These are phyloP conservation scores for Drosophila cracens DNA, from an alignment of 2,888 invertebrate genomes.

Conservation along the genomic window DNA sequence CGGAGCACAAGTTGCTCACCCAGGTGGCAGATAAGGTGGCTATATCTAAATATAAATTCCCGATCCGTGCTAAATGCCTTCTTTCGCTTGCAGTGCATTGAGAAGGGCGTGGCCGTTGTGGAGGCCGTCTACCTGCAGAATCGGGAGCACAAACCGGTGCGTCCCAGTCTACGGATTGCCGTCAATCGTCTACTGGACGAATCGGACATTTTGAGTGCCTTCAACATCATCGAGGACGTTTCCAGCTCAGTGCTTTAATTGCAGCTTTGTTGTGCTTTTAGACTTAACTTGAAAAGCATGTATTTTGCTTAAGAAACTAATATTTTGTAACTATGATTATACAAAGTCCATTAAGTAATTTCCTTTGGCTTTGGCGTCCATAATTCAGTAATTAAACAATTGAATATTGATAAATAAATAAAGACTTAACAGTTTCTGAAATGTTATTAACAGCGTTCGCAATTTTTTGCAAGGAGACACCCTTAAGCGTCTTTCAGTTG, in stretches of 20 bases:
- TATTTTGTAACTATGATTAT: slow-evolving; percentile 22
- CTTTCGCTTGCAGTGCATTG: slow-evolving; percentile 86
- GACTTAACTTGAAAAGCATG: slow-evolving; percentile 23
- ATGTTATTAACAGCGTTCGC: not conserved
- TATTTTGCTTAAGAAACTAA: slow-evolving; percentile 3
- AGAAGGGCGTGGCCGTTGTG: slow-evolving; percentile 89
- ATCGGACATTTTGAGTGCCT: slow-evolving; percentile 87
- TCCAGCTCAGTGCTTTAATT: slow-evolving; percentile 81
- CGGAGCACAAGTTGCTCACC: slow-evolving; percentile 87
- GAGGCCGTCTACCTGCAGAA: slow-evolving; percentile 89
- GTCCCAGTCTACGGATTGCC: slow-evolving; percentile 90
- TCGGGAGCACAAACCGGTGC: slow-evolving; percentile 88
- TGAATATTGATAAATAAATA: not conserved
- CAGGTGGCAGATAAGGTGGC: slow-evolving; percentile 87
- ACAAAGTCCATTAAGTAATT: slow-evolving; percentile 6
- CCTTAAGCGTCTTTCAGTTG: not conserved
- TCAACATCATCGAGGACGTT: slow-evolving; percentile 84
- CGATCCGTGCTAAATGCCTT: not conserved
- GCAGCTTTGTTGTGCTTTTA: not conserved
- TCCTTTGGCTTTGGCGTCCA: not conserved
- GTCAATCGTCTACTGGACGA: slow-evolving; percentile 89
- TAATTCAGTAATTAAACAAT: slow-evolving; percentile 5
- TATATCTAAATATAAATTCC: not conserved
- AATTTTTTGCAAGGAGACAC: not conserved
- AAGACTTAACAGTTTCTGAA: not conserved